Evolutionary conservation across 2,113 vertebrate genomes (phyloP), one percentile per base, ranked within the genome.

Genomic region (Scartelaos histophorus): DNA sequence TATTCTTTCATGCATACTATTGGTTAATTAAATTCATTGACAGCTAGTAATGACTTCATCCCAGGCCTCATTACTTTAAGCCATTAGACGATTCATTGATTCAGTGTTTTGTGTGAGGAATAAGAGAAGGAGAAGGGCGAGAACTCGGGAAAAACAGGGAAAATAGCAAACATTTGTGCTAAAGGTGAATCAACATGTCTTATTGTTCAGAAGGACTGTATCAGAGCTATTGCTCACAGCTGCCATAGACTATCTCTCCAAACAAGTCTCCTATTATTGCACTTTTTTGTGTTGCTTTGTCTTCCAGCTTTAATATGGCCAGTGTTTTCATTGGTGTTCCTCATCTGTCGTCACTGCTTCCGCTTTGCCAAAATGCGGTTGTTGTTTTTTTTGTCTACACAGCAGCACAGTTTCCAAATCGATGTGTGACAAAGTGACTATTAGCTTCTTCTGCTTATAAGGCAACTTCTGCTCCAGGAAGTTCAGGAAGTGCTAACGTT

Each of bases 261-360:
- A 64, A 21, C 34, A 43, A 62, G 61, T 19, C 7, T 43, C 61
- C 29, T 24, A 24, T 47, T 67, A 73, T 70, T 73, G 73, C 65
- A 5, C 54, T 66, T 73, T 64, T 64, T 64, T 78, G 19, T 54
- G 51, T 73, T 53, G 54, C 76, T 79, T 88, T 84, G 78, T 89
- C 67, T 74, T 72, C 25, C 43, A 79, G 69, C 64, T 46, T 66
- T 24, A 54, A 57, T 54, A 66, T 3, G 35, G 46, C 57, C n/a
- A 53, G 35, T 68, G 60, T 53, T 70, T 67, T 86, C 83, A 75
- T 81, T 86, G 75, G 61, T 73, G 78, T 72, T 49, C 71, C 69
- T 22, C 5, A 29, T 67, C 45, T 67, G 69, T 69, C 85, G 81
- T 92, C 90, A 92, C 60, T 54, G 24, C 88, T 89, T 90, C 90